phyloP scores from a whole-genome alignment of 2,888 invertebrate species.

The Lysandra coridon region DNA sequence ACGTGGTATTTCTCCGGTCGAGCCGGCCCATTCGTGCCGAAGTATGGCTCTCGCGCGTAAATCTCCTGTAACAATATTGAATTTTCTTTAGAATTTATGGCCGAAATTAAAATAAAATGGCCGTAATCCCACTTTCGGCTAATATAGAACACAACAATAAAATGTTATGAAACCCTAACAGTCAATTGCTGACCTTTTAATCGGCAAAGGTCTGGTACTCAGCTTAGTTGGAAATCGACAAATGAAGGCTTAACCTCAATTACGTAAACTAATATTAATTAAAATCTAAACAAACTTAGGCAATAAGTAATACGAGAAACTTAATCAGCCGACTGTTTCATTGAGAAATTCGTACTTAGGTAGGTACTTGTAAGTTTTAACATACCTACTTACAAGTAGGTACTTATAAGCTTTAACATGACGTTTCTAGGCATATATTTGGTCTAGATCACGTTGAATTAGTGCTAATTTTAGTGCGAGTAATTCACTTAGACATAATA shows the following conservation, averaged over 20 bases:
- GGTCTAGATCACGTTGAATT: background rate
- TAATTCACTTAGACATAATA: no score
- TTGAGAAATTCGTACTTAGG: background rate
- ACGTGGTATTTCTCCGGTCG: no score
- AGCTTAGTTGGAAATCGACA: slow-evolving; percentile 20
- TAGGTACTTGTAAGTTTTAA: background rate
- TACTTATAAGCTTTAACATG: background rate
- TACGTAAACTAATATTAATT: slow-evolving; percentile 27
- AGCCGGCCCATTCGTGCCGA: no score
- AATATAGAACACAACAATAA: slow-evolving; percentile 18
- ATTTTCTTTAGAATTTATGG: background rate
- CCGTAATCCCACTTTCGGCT: background rate
- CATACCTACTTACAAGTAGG: no score
- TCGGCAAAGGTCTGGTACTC: slow-evolving; percentile 22
- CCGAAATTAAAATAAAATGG: background rate
- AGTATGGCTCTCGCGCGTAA: no score
- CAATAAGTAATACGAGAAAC: slow-evolving; percentile 21
- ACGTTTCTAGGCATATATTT: background rate
- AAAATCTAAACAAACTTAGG: slow-evolving; percentile 28
- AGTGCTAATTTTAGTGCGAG: background rate
- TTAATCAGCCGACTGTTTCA: slow-evolving; percentile 17
- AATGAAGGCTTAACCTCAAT: slow-evolving; percentile 21
- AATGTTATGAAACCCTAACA: background rate
- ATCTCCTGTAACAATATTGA: background rate
- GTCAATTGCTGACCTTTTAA: slow-evolving; percentile 7